Conservation (phyloP, 2,888 invertebrate species). For the Calameuta filiformis region DNA sequence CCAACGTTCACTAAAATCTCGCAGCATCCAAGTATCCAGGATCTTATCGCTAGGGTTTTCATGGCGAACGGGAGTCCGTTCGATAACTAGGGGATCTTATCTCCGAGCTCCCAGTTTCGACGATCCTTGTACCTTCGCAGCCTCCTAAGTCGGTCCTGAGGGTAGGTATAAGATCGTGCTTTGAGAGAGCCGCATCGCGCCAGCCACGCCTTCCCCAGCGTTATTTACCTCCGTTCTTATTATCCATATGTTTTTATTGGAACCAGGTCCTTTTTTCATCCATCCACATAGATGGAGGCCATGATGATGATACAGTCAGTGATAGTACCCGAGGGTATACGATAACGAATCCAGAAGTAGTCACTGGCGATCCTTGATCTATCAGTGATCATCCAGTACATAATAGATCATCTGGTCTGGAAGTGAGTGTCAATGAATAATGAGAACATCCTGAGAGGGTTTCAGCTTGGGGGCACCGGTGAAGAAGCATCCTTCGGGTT, state of each 20-base stretch:
- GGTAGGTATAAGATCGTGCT: slow-evolving; percentile 39
- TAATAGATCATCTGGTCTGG: not conserved
- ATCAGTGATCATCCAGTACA: not conserved
- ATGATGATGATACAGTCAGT: not conserved
- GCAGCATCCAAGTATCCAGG: not conserved
- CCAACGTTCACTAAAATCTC: not conserved
- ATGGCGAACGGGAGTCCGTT: slow-evolving; percentile 52
- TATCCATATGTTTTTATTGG: slow-evolving; percentile 44
- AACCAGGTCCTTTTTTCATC: not conserved
- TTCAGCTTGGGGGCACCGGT: not conserved
- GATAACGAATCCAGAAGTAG: not conserved
- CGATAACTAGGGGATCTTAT: slow-evolving; percentile 65
- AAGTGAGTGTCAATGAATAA: not conserved
- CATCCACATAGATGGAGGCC: not conserved
- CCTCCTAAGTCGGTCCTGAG: slow-evolving; percentile 14
- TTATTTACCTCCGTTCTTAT: slow-evolving; percentile 53
- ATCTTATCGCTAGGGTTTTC: slow-evolving; percentile 9
- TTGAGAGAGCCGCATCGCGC: slow-evolving; percentile 57
- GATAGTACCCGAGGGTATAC: not conserved
- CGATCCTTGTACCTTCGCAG: slow-evolving; percentile 30
- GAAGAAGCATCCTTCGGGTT: not conserved
- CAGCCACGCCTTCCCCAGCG: slow-evolving; percentile 57
- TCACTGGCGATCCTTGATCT: not conserved
- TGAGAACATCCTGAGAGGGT: not conserved
- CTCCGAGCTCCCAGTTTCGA: slow-evolving; percentile 60